Conservation (phyloP, 2,888 invertebrate species). For the Phlogophora meticulosa region DNA sequence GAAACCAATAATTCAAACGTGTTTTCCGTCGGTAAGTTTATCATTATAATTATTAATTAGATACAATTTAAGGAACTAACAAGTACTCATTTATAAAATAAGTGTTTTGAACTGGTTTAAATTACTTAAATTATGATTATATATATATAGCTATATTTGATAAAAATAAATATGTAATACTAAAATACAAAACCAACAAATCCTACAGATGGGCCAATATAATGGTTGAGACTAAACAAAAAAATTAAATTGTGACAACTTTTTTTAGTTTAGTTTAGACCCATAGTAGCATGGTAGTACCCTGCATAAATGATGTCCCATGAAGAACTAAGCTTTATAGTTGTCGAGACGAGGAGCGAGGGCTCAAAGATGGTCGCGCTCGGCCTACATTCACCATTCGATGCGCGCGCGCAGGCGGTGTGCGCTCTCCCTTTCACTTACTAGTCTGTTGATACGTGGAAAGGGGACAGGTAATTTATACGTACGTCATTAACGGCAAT, state of each 20-base stretch:
- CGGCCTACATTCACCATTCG: slow-evolving; percentile 90
- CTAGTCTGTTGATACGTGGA: slow-evolving; percentile 57
- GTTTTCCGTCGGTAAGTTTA: not conserved
- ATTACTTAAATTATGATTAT: not conserved
- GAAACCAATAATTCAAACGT: slow-evolving; percentile 22
- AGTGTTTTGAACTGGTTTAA: not conserved
- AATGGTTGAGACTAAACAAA: too few relatives aligned
- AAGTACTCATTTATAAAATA: not conserved
- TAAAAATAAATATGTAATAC: too few relatives aligned
- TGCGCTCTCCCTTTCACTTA: slow-evolving; percentile 80
- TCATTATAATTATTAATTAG: not conserved
- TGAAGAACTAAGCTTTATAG: slow-evolving; percentile 81
- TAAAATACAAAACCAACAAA: too few relatives aligned
- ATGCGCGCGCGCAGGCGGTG: slow-evolving; percentile 82
- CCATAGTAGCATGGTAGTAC: not conserved
- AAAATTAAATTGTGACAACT: too few relatives aligned
- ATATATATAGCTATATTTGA: too few relatives aligned
- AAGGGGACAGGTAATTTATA: slow-evolving; percentile 72
- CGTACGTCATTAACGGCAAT: slow-evolving; percentile 78
- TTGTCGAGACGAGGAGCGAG: slow-evolving; percentile 84
- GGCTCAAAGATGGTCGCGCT: slow-evolving; percentile 88
- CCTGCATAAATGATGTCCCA: slow-evolving; percentile 46
- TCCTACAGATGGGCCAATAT: too few relatives aligned
- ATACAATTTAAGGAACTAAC: not conserved
- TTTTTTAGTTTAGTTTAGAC: not conserved